phyloP scores from a whole-genome alignment of 2,113 vertebrate genomes.

The Zosterops lateralis region DNA sequence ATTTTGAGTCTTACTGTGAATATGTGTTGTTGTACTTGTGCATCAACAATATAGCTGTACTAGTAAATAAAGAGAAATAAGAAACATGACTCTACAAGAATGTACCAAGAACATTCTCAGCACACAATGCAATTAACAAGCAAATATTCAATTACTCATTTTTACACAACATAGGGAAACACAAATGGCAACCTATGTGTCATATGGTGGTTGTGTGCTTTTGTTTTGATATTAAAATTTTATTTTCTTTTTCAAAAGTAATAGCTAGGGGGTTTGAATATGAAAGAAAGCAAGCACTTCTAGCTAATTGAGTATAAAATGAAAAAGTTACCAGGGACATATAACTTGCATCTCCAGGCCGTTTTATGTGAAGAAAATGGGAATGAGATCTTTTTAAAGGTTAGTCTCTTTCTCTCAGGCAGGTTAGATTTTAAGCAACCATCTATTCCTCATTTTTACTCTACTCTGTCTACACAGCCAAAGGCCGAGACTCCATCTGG shows the following conservation, averaged over 20 bases:
- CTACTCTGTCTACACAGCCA: not conserved
- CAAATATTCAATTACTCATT: not conserved
- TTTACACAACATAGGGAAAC: not conserved
- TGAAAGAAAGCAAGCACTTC: not conserved
- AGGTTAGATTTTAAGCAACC: not conserved
- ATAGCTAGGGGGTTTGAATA: not conserved
- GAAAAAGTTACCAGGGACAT: not conserved
- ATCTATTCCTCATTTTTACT: not conserved
- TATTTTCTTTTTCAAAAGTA: not conserved
- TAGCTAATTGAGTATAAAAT: not conserved
- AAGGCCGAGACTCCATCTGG: not conserved
- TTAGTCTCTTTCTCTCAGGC: constrained; percentile 24
- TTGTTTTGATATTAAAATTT: not conserved
- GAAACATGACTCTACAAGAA: not conserved
- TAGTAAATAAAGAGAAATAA: not conserved
- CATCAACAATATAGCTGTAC: not conserved
- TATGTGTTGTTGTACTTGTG: not conserved
- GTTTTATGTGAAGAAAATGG: not conserved
- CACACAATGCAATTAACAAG: not conserved
- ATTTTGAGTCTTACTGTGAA: not conserved
- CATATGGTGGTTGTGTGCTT: not conserved
- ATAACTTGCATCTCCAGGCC: not conserved
- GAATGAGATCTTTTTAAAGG: constrained; percentile 27
- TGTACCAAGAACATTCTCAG: not conserved
- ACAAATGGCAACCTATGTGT: not conserved